Evolutionary conservation across 2,113 vertebrate genomes (phyloP).

Genomic region (Leptosomus discolor): DNA sequence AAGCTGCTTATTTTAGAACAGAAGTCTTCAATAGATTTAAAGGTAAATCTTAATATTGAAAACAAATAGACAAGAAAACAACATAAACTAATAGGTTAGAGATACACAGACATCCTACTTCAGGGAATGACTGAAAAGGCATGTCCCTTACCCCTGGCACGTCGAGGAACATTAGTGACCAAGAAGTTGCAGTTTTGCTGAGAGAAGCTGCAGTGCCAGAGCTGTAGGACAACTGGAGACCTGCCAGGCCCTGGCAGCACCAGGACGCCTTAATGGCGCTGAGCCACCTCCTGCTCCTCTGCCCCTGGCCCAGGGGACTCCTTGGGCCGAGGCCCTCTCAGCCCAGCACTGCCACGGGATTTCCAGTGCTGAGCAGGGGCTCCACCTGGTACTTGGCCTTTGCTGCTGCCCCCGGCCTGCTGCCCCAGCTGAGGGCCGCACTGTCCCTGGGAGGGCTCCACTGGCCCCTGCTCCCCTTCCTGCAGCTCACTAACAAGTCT

Average conservation of each 20-base stretch:
- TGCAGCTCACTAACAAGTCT: fast-evolving
- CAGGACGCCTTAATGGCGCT: too few relatives aligned
- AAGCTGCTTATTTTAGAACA: background rate
- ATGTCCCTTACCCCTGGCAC: fast-evolving
- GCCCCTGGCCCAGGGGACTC: background rate
- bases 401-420: fast-evolving
- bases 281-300: too few relatives aligned
- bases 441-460: too few relatives aligned
- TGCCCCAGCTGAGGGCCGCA: fast-evolving
- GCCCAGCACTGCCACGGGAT: fast-evolving
- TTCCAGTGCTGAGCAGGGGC: background rate
- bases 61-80: background rate
- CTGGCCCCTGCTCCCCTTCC: fast-evolving
- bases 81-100: background rate
- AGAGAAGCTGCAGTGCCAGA: background rate
- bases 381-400: background rate
- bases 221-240: background rate
- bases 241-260: fast-evolving
- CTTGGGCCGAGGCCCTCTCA: too few relatives aligned
- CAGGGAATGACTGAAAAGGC: background rate
- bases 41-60: background rate
- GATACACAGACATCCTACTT: background rate
- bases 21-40: background rate
- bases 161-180: background rate
- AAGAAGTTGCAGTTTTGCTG: background rate